Percentiles rank a stretch among this genome's conserved stretches.
Evolutionary conservation across 2,888 invertebrate species (phyloP).

Genomic region (Melitaea athalia): DNA sequence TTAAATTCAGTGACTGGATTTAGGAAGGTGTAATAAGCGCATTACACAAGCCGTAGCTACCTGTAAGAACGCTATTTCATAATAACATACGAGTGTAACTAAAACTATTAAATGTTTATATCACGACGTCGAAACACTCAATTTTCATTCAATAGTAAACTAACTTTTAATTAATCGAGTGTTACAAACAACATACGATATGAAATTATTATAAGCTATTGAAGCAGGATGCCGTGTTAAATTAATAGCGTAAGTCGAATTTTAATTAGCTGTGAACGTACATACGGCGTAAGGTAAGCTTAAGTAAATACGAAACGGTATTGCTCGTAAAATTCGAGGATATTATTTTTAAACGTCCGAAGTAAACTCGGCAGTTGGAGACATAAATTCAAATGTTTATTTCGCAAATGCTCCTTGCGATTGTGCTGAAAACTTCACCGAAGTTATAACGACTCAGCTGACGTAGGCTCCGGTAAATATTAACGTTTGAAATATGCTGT

Average conservation of each 20-base stretch:
- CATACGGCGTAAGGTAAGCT: conserved; percentile 10
- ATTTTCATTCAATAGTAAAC: neutral
- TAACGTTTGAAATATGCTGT: conserved; percentile 14
- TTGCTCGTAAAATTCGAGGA: conserved; percentile 11
- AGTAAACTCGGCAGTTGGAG: conserved; percentile 20
- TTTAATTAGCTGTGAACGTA: conserved; percentile 17
- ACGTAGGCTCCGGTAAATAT: conserved; percentile 29
- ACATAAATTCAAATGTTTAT: conserved; percentile 38
- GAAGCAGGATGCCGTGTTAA: conserved; percentile 6
- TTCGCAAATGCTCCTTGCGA: conserved; percentile 27
- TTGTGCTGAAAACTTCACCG: conserved; percentile 27
- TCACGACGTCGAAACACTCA: too few species aligned
- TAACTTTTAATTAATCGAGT: neutral
- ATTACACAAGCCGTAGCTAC: too few species aligned
- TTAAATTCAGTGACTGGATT: too few species aligned
- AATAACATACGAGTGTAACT: too few species aligned
- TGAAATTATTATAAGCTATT: conserved; percentile 9
- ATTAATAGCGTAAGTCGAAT: conserved; percentile 21
- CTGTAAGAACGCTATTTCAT: too few species aligned
- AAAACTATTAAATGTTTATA: too few species aligned
- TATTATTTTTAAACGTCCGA: conserved; percentile 35
- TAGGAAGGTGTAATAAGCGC: too few species aligned
- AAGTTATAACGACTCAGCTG: conserved; percentile 31
- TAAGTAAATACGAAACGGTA: conserved; percentile 8
- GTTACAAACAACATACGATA: neutral